Percentiles rank a stretch among this genome's conserved stretches.
Conservation (phyloP, 1,140 invertebrate species). For the Centruroides sculpturatus region DNA sequence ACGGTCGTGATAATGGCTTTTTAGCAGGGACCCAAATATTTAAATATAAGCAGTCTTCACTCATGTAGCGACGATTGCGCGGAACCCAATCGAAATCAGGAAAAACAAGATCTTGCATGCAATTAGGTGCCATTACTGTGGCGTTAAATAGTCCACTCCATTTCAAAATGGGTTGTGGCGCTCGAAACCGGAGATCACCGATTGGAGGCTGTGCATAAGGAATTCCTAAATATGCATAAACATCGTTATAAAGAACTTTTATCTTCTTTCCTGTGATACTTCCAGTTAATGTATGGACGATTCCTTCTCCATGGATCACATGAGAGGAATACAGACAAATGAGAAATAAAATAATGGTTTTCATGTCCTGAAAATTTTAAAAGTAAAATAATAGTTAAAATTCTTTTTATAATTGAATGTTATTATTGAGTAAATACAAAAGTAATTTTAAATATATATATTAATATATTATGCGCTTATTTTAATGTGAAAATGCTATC, state of each 20-base stretch:
- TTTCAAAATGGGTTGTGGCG: background rate
- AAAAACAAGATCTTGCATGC: slow-evolving; percentile 14
- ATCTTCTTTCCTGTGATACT: slow-evolving; percentile 2
- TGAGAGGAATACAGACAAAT: too few species aligned
- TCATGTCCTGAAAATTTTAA: too few species aligned
- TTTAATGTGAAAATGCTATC: too few species aligned
- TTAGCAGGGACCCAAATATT: slow-evolving; percentile 25
- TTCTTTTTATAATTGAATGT: too few species aligned
- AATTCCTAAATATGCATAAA: slow-evolving; percentile 16
- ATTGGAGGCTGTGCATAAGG: slow-evolving; percentile 17
- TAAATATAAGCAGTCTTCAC: slow-evolving; percentile 31
- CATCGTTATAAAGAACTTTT: slow-evolving; percentile 2
- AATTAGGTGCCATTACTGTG: slow-evolving; percentile 6
- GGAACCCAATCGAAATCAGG: slow-evolving; percentile 4
- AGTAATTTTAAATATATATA: too few species aligned
- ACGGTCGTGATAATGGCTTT: background rate
- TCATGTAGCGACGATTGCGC: background rate
- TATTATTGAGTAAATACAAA: too few species aligned
- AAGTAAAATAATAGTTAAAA: too few species aligned
- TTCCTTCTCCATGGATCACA: too few species aligned
- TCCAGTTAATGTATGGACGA: background rate
- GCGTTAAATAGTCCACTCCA: slow-evolving; percentile 6
- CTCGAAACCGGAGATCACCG: slow-evolving; percentile 10
- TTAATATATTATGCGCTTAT: too few species aligned
- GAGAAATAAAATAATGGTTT: too few species aligned